Base-by-base conservation (phyloP, 2,888 invertebrate genomes). In the Drosophila vallismaia region DNA sequence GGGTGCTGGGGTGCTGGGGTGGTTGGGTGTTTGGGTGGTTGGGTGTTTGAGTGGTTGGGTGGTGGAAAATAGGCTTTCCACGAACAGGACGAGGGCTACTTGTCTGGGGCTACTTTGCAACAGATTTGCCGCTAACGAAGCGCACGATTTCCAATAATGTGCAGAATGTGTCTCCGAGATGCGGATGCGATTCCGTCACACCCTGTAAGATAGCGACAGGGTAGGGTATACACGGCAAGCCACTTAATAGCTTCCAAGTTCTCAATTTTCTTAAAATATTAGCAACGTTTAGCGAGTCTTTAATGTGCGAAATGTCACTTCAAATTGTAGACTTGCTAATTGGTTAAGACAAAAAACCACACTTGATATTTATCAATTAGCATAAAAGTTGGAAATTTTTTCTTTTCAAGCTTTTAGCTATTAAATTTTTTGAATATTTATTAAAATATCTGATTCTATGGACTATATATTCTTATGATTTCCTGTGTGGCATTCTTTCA, bases 81-180 rank as follows among this genome's bases (percentile, higher is more conserved):
- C 10, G 33, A 10, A 4, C 33, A n/a, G 36, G n/a, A 36, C 4
- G 2, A 24, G 42, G n/a, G 42, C 14, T 55, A 45, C 51, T 66
- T 50, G 56, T 56, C 67, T 67, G 62, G 45, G 84, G 77, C 80
- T 86, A 81, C 81, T 86, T 86, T 86, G 86, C 75, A 84, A 84
- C 78, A 86, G 76, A 84, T 86, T 86, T 82, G 76, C 75, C 76
- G 71, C 82, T 87, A 78, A 83, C 85, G 87, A 87, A 81, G 85
- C 76, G 67, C 79, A 82, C 86, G 84, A 82, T 82, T 82, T 82
- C 86, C 86, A 82, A 86, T 86, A 82, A 82, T 86, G 77, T 86
- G 52, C 60, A 75, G 77, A 81, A 77, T 86, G 75, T 75, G 67
- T 67, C 54, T 70, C 63, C 44, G 70, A 62, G 57, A 54, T 42